These are phyloP conservation scores for Scrobipalpa atriplicella DNA, from an alignment of 2,888 invertebrate species.

Conservation along the genomic window DNA sequence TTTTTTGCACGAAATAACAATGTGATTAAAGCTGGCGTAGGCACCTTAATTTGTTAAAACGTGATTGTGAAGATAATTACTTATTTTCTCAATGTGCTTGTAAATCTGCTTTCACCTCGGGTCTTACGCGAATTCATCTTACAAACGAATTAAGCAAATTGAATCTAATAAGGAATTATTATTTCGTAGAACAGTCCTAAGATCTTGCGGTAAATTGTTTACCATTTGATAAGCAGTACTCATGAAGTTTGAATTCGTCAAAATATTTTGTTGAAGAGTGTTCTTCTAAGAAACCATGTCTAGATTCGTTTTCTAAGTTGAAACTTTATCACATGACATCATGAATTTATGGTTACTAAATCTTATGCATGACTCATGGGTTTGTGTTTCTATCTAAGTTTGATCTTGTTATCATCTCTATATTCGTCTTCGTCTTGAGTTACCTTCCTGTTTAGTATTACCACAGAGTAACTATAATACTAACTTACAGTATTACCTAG, in stretches of 20 bases:
- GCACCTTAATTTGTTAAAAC: constrained; percentile 14
- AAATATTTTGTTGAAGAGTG: neutral
- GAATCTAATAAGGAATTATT: neutral
- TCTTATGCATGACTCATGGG: neutral
- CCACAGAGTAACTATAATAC: too few relatives aligned
- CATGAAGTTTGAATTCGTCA: neutral
- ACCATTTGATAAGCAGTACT: neutral
- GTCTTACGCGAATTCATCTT: neutral
- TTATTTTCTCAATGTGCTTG: constrained; percentile 12
- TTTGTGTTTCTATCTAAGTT: neutral
- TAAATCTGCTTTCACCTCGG: neutral
- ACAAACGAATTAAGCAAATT: neutral
- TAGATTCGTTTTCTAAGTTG: neutral
- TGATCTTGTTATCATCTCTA: neutral
- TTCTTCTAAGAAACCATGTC: neutral
- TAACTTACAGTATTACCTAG: neutral
- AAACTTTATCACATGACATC: too few relatives aligned
- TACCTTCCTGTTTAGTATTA: neutral
- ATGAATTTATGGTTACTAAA: too few relatives aligned
- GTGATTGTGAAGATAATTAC: constrained; percentile 7
- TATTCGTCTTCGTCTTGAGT: neutral
- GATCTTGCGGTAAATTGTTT: neutral
- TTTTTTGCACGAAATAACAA: constrained; percentile 3
- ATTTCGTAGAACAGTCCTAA: neutral
- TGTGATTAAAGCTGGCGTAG: constrained; percentile 6